phyloP scores from a whole-genome alignment of 2,797 vertebrate genomes.

The Hyperoplus immaculatus region DNA sequence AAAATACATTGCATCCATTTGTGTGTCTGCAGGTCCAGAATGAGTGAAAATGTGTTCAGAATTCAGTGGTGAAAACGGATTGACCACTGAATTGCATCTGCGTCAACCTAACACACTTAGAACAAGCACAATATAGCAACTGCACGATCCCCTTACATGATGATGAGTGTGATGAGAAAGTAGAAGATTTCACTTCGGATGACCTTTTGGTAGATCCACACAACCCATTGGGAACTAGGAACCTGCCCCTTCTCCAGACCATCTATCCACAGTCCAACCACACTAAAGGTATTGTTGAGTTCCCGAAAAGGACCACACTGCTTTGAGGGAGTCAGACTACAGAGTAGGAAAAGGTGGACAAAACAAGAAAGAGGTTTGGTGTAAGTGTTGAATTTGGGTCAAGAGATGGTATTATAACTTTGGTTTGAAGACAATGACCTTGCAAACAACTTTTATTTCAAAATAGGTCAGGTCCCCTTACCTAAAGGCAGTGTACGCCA shows the following conservation, averaged over 20 bases:
- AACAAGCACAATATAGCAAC: neutral
- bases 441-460: neutral
- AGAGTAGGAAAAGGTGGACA: conserved; percentile 8
- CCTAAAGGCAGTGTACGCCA: conserved; percentile 93
- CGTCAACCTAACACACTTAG: neutral
- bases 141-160: conserved; percentile 87
- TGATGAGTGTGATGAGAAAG: conserved; percentile 86
- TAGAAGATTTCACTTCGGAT: conserved; percentile 92
- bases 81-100: neutral
- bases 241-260: conserved; percentile 49
- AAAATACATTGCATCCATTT: neutral
- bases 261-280: conserved; percentile 87
- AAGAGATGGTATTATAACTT: neutral
- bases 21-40: neutral
- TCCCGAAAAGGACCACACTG: conserved; percentile 92
- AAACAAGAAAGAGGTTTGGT: neutral
- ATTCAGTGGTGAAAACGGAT: neutral
- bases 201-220: conserved; percentile 92
- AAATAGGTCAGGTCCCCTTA: conserved; percentile 62
- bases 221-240: conserved; percentile 81
- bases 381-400: neutral
- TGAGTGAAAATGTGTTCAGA: neutral
- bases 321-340: conserved; percentile 89
- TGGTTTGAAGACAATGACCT: neutral
- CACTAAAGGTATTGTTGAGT: conserved; percentile 85